A percentile compares a stretch with the other conserved stretches of the same genome.
These are phyloP conservation scores for Tringa solitaria DNA, from an alignment of 2,113 vertebrate species.

Conservation along the genomic window DNA sequence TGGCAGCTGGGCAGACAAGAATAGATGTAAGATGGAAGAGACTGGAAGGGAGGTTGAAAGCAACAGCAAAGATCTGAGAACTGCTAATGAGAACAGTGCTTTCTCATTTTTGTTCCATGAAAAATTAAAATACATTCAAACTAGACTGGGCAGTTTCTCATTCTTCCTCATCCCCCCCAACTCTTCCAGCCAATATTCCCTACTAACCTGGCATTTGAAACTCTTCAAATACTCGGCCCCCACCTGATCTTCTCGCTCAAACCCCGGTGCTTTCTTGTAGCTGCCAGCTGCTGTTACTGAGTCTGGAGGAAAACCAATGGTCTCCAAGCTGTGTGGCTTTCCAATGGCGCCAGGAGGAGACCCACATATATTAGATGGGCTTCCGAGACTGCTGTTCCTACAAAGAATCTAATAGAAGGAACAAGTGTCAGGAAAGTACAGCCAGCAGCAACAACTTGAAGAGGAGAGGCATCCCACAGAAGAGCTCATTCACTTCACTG, in stretches of 20 bases:
- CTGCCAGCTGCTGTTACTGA: conserved; percentile 81
- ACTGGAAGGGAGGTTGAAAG: neutral
- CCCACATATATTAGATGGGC: conserved; percentile 77
- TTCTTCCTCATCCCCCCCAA: conserved; percentile 15
- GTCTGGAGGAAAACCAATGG: conserved; percentile 79
- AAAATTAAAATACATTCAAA: neutral
- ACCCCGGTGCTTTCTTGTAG: conserved; percentile 94
- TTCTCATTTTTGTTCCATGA: neutral
- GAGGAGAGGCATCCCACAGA: neutral
- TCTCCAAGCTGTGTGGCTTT: conserved; percentile 79
- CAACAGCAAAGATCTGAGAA: neutral
- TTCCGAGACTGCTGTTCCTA: conserved; percentile 80
- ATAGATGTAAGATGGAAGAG: neutral
- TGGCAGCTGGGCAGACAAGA: conserved; percentile 11
- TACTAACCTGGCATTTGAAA: conserved; percentile 82
- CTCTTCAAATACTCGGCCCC: conserved; percentile 82
- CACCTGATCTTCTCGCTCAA: conserved; percentile 95
- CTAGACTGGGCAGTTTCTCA: neutral
- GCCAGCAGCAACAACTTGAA: neutral
- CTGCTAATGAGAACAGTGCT: neutral
- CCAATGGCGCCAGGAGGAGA: conserved; percentile 80
- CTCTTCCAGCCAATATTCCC: conserved; percentile 2
- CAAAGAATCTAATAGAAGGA: conserved; percentile 76
- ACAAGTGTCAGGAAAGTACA: conserved; percentile 33
- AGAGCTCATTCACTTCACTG: neutral